Evolutionary conservation across 2,888 invertebrate species (phyloP), one percentile per base, ranked within the genome.

Genomic region (Polydrusus tereticollis): DNA sequence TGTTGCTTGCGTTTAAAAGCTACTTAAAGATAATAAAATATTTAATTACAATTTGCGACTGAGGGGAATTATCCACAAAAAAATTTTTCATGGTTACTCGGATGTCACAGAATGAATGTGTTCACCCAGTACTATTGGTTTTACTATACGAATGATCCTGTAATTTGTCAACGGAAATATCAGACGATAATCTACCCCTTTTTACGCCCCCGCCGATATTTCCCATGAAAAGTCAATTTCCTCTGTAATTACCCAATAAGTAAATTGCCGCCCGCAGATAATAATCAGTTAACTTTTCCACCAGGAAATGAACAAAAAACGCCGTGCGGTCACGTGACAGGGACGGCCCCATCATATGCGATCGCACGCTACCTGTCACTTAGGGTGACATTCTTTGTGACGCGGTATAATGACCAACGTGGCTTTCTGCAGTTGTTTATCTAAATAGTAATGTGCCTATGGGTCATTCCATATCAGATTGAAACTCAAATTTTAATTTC

Each of bases 261-360:
- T 73, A 73, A 73, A 73, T 73, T 73, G 69, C 69, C 58, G 68
- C 38, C 58, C 47, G 47, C 29, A 20, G 73, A 73, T 73, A 73
- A 73, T 69, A 66, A 73, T 73, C 73, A 73, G 73, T 74, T 74
- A 64, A 74, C 74, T 74, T 71, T 74, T 68, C 71, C 62, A 69
- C 38, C 62, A 45, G 72, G 69, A 69, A 69, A 72, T 69, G 72
- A 52, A 69, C 68, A 58, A 67, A 72, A 47, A 71, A 65, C 33
- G 47, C 59, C 52, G 60, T 43, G 14, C 68, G 62, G 69, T 65
- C 73, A 73, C 73, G 73, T 73, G 73, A 73, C 69, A 38, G 52
- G 52, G 52, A 52, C 26, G 38, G 26, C 33, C 57, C 23, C 21
- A 23, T 16, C 43, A n/a, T n/a, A n/a, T n/a, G 43, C 52, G 26